Conservation (phyloP, 2,797 vertebrate species). For the Coreius guichenoti region DNA sequence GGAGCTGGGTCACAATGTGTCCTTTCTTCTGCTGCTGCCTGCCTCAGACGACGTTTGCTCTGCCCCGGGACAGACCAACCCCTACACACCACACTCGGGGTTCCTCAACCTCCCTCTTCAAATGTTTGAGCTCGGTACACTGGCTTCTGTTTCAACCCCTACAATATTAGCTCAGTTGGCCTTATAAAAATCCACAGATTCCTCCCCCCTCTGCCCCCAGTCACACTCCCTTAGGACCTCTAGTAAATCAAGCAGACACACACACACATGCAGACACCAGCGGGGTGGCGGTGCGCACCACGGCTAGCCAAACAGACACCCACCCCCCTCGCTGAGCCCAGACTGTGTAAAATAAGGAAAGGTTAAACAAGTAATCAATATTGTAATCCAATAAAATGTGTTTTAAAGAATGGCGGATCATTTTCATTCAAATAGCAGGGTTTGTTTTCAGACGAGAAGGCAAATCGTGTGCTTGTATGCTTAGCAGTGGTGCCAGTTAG, state of each 20-base stretch:
- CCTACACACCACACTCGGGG: constrained; percentile 91
- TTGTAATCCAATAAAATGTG: constrained; percentile 59
- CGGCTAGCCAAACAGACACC: constrained; percentile 59
- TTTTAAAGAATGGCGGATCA: constrained; percentile 53
- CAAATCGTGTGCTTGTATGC: constrained; percentile 42
- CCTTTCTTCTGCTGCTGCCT: constrained; percentile 97
- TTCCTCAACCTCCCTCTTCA: constrained; percentile 99
- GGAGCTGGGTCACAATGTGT: constrained; percentile 95
- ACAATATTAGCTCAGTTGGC: constrained; percentile 86
- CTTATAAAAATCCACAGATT: constrained; percentile 90
- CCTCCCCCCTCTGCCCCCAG: constrained; percentile 82
- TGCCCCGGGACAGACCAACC: constrained; percentile 97
- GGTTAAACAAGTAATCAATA: constrained; percentile 62
- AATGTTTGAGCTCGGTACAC: constrained; percentile 98
- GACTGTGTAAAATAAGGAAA: constrained; percentile 57
- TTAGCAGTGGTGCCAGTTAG: constrained; percentile 43
- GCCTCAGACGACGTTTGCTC: constrained; percentile 95
- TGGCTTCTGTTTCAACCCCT: constrained; percentile 83
- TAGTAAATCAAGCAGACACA: constrained; percentile 82
- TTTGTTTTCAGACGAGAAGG: constrained; percentile 46
- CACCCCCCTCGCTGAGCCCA: constrained; percentile 18
- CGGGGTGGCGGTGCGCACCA: constrained; percentile 56
- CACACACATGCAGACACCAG: constrained; percentile 57
- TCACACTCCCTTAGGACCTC: constrained; percentile 77
- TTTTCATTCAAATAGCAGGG: constrained; percentile 54